Conservation (phyloP, 2,797 vertebrate species). For the Sebastiscus albofasciatus region DNA sequence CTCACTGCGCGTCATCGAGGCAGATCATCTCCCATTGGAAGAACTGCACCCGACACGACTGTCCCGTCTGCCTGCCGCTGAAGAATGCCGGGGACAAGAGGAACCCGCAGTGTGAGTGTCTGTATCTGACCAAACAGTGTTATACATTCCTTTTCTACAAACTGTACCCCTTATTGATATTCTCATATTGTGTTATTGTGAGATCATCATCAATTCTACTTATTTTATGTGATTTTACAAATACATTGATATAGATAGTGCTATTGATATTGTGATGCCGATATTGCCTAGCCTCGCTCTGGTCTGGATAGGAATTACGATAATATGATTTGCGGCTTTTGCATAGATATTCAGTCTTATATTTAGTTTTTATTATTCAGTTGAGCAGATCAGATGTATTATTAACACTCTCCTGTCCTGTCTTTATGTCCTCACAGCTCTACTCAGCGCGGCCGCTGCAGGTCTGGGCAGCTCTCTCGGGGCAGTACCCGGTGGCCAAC, state of each 20-base stretch:
- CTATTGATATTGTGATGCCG: background rate
- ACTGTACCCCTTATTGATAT: background rate
- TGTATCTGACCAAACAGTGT: conserved; percentile 75
- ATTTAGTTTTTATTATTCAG: background rate
- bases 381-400: background rate
- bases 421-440: conserved; percentile 80
- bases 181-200: background rate
- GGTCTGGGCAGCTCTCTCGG: conserved; percentile 89
- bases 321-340: background rate
- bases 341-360: background rate
- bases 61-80: conserved; percentile 96
- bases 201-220: background rate
- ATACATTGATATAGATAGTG: background rate
- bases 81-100: conserved; percentile 99
- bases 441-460: conserved; percentile 86
- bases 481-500: conserved; percentile 88
- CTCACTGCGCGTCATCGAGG: conserved; percentile 97
- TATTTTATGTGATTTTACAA: background rate
- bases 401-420: background rate
- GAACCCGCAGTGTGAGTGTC: conserved; percentile 97
- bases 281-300: background rate
- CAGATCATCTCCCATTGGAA: conserved; percentile 99
- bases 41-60: conserved; percentile 98
- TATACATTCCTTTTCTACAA: background rate
- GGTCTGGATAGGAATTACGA: background rate